Base-by-base conservation (phyloP, 2,113 vertebrate species). In the Nycticebus coucang region DNA sequence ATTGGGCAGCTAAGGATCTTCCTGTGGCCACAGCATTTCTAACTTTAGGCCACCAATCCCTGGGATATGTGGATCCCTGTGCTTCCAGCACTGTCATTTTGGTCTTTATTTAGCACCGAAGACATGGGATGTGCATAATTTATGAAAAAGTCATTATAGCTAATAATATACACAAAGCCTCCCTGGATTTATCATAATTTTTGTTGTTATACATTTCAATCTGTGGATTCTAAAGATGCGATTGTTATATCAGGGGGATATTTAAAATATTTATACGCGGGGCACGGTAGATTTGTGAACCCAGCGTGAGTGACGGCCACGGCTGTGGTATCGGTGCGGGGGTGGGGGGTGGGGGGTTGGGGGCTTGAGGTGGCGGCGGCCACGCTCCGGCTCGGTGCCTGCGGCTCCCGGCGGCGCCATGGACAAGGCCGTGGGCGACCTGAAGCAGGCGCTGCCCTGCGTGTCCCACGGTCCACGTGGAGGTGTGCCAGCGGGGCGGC, bases 401-500 rank as follows among this genome's bases (percentile, higher is more conserved):
- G 53, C 55, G 1, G 74, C 60, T 55, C 50, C 33, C 1, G 4
- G 93, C 74, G 64, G 92, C 66, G 97, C 60, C 60, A 99, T 99
- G 99, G 99, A 99, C 15, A 97, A 98, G 50, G 98, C 98, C 0
- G 98, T 97, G 57, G 98, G 93, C 21, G 98, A 98, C 50, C 95
- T 98, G 80, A 98, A 98, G 93, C 98, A 98, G 89, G 98, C 98
- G 18, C 97, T 98, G 28, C 98, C 98, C 0, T 98, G 95, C 75
- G 97, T 97, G 24, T 68, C 93, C 0, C 98, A 98, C 97, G 0
- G 97, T 99, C 75, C 97, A 99, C 1, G 99, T 99, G 95, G 99
- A 99, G 88, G 99, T 99, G 35, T 99, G 98, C 86, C 99, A 99
- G 81, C 99, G 99, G 80, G 96, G 98, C 33, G 90, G 95, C 96